Base-by-base conservation (phyloP, 2,797 vertebrate genomes). In the Hippocampus kuda region DNA sequence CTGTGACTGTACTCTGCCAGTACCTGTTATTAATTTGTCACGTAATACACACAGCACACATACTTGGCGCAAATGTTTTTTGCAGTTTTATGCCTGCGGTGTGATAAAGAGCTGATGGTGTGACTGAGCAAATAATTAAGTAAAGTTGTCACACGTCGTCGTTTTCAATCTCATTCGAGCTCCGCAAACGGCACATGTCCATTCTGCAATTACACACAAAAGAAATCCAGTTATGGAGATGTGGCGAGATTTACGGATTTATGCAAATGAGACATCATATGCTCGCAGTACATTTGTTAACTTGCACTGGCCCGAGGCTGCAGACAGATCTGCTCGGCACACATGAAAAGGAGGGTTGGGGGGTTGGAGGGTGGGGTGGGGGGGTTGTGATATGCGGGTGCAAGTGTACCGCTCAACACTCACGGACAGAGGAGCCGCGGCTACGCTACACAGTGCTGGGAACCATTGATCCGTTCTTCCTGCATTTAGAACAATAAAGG, bases 201-300 rank as follows among this genome's bases (percentile, higher is more conserved):
- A 81, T 60, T 59, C 76, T 59, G 67, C 87, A 89, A 89, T 89
- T 86, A 88, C 88, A 84, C 85, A 90, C 87, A 90, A 90, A 38
- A 90, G 84, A 81, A 89, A 87, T 79, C 81, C 81, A 77, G 87
- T 90, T 87, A 89, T 87, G 80, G 77, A 83, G 85, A 87, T 74
- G 83, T 79, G 79, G 86, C 74, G 24, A 86, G 88, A 88, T 85
- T 85, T 83, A 80, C 82, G 86, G 84, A 88, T 87, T 90, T 89
- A 91, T 91, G 90, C 84, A 90, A 91, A 92, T 90, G 80, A 90
- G 86, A 73, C 84, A 87, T 88, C 84, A 83, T 83, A 87, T 84
- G 73, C 73, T 65, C 86, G 88, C 87, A 85, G 86, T 88, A 88
- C 88, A 89, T 91, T 91, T 91, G 89, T 90, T 91, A 90, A 91